phyloP scores from a whole-genome alignment of 1,140 invertebrate genomes.

The Papilio polytes region DNA sequence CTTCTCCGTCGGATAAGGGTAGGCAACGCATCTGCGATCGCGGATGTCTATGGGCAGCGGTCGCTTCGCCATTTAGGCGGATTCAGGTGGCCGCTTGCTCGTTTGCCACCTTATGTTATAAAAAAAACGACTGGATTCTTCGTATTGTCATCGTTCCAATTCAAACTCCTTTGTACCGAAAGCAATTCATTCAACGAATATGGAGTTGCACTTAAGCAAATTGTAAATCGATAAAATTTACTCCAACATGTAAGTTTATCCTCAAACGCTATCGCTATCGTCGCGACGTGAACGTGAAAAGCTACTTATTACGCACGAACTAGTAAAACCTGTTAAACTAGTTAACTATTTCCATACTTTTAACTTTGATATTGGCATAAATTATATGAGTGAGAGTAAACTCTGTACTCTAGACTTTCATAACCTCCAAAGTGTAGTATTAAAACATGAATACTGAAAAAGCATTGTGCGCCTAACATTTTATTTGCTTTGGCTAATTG shows the following conservation, averaged over 20 bases:
- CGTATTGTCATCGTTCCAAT: background rate
- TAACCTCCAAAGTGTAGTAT: too few species aligned
- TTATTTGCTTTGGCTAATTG: too few species aligned
- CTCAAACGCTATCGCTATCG: conserved; percentile 5
- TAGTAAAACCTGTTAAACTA: conserved; percentile 5
- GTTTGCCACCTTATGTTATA: too few species aligned
- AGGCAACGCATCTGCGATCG: too few species aligned
- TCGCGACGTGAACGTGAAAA: background rate
- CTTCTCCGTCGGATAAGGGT: too few species aligned
- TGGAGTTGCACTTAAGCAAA: background rate
- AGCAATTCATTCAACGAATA: background rate
- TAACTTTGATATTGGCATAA: conserved; percentile 11
- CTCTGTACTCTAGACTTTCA: too few species aligned
- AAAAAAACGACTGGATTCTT: background rate
- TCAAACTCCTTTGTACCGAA: background rate
- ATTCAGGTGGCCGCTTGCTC: too few species aligned
- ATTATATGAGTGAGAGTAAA: background rate
- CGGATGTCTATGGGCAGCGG: too few species aligned
- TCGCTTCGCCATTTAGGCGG: too few species aligned
- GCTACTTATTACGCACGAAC: background rate
- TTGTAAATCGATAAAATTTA: background rate
- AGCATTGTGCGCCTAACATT: too few species aligned
- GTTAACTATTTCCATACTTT: background rate
- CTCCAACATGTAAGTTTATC: background rate
- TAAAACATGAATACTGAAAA: too few species aligned